phyloP scores from a whole-genome alignment of 2,888 invertebrate species.

The Drosophila seclusa region DNA sequence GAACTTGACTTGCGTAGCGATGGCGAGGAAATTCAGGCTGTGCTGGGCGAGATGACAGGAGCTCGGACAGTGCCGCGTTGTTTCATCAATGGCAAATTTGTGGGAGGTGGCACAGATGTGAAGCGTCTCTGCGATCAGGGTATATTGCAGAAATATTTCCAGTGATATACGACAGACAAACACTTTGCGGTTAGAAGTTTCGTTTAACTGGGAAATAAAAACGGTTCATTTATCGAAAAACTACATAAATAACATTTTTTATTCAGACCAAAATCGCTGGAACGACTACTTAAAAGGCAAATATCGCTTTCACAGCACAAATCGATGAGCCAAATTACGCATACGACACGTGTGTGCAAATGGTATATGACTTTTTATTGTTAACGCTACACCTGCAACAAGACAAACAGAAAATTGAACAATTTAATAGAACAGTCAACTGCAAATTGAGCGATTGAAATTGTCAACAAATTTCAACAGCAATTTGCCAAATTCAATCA shows the following conservation, averaged over 20 bases:
- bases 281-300: constrained; percentile 19
- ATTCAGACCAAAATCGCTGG: background rate
- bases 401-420: constrained; percentile 16
- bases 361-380: constrained; percentile 13
- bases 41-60: constrained; percentile 92
- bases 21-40: constrained; percentile 91
- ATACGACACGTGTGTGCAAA: constrained; percentile 58
- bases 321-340: constrained; percentile 62
- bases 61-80: constrained; percentile 96
- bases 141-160: constrained; percentile 87
- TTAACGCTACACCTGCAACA: constrained; percentile 29
- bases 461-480: constrained; percentile 62
- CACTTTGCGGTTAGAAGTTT: constrained; percentile 4
- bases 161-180: constrained; percentile 28
- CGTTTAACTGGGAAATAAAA: constrained; percentile 27
- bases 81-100: constrained; percentile 94
- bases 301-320: background rate
- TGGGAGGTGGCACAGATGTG: constrained; percentile 97
- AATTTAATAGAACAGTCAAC: constrained; percentile 48
- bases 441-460: constrained; percentile 41
- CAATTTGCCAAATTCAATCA: constrained; percentile 64
- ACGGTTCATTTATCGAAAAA: background rate
- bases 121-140: constrained; percentile 90
- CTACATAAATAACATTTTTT: background rate
- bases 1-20: constrained; percentile 93